Base-by-base conservation (phyloP, 1,140 invertebrate genomes). In the Colletes latitarsis region DNA sequence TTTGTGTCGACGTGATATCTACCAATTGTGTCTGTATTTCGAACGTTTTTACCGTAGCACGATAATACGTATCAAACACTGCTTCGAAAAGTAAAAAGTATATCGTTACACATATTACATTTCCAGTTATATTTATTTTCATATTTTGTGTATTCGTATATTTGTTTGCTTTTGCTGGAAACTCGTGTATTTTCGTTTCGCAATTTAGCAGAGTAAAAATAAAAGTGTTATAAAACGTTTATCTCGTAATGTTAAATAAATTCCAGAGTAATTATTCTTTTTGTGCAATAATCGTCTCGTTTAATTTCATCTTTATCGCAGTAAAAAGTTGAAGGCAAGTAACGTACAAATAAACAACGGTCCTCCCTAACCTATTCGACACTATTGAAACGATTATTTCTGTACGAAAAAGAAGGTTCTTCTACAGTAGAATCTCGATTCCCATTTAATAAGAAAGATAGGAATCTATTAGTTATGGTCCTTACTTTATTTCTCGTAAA, bases 91-190 rank as follows among this genome's bases (percentile, higher is more conserved):
- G 12, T 30, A 57, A 43, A 75, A 68, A n/a, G 8, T 53, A 19
- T 55, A 55, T 55, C 43, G 14, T 52, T 73, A 73, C 43, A 39
- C 49, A 9, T 1, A 21, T 75, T 19, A 41, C 17, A 43, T 43
- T 66, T 43, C 53, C 39, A 53, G 39, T 21, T 6, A 67, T 55
- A 67, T 75, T 66, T 66, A 49, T 75, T 41, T 46, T 67, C 49
- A 17, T 6, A n/a, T 67, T 55, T 41, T 5, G 15, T 5, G 21
- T 30, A 41, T 63, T 10, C 17, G 53, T 53, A 62, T 15, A 41
- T 17, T 10, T 12, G 49, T n/a, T 1, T 17, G 21, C 5, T 14
- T 41, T 10, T 9, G 14, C 21, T 17, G 30, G 53, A 39, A 63
- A 46, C n/a, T 46, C 41, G 1, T 1, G 39, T 64, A n/a, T 19